These are phyloP conservation scores for Sciurus niger DNA, from an alignment of 2,113 vertebrate species.

Conservation along the genomic window DNA sequence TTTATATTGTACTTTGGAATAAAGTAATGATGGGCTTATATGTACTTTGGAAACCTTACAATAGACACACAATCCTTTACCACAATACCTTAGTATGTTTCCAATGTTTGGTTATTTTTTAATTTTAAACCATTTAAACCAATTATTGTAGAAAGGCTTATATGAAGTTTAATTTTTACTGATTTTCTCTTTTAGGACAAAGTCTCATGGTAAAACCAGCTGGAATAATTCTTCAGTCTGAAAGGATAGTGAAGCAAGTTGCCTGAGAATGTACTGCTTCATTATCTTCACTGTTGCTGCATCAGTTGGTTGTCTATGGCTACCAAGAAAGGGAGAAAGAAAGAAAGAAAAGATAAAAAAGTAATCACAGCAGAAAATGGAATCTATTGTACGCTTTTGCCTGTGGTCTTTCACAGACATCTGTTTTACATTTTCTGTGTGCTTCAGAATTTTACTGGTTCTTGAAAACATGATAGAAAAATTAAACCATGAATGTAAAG, in stretches of 20 bases:
- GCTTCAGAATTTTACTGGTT: slow-evolving; percentile 70
- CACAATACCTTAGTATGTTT: not conserved
- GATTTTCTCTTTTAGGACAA: slow-evolving; percentile 19
- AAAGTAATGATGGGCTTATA: not conserved
- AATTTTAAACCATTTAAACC: not conserved
- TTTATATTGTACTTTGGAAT: not conserved
- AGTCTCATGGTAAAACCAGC: slow-evolving; percentile 9
- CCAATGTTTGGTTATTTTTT: not conserved
- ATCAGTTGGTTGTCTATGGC: not conserved
- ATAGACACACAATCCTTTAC: not conserved
- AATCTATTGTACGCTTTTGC: slow-evolving; percentile 27
- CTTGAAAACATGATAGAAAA: slow-evolving; percentile 76
- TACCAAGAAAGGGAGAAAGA: not conserved
- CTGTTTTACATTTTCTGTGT: slow-evolving; percentile 78
- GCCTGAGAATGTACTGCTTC: not conserved
- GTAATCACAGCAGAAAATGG: not conserved
- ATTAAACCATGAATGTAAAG: slow-evolving; percentile 53
- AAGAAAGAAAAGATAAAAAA: not conserved
- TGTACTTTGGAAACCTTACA: not conserved
- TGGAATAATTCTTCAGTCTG: not conserved
- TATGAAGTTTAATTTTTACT: not conserved
- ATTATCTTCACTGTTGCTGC: not conserved
- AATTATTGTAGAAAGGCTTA: not conserved
- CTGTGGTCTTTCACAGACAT: slow-evolving; percentile 64
- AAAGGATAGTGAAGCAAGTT: not conserved